Base-by-base conservation (phyloP, 2,888 invertebrate genomes). In the Thymelicus acteon region DNA sequence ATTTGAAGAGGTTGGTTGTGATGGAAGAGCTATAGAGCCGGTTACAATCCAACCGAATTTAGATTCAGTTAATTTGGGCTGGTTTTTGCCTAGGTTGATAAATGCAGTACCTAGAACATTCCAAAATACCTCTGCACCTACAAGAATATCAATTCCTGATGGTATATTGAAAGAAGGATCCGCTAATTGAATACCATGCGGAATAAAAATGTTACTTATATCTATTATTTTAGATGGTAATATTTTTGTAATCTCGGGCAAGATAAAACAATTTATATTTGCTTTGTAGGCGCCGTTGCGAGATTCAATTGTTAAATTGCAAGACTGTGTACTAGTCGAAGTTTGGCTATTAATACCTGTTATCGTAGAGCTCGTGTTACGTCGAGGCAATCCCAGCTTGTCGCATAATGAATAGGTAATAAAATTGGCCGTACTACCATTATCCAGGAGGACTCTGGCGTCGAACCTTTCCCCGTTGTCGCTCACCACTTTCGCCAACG, bases 351-450 rank as follows among this genome's bases (percentile, higher is more conserved):
- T 73, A 12, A 77, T 74, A 72, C 75, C 76, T 68, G 72, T 70
- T 7, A 76, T 70, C 10, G 37, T 75, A 37, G 74, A 74, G 57
- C 57, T 57, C 6, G 73, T 66, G 31, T n/a, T 49, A 40, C 48
- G 65, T 57, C 54, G 61, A 6, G 71, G 15, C 44, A 77, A 60
- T 24, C 70, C 67, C 19, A 75, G 73, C 60, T 72, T 75, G 24
- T 31, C 60, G 47, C 64, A 72, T 4, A 75, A 49, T n/a, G 19
- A 19, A n/a, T 63, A 8, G 2, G 77, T 73, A 6, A 74, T 54
- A 47, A 73, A 73, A 40, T 75, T 72, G 13, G 73, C 66, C 12
- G 75, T 75, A 49, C 75, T 75, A 10, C 75, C 75, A 47, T 75
- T 73, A 47, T 61, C 61, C 39, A 61, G 61, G 1, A 61, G 12